phyloP scores from a whole-genome alignment of 2,888 invertebrate species.

The Ochropleura plecta region DNA sequence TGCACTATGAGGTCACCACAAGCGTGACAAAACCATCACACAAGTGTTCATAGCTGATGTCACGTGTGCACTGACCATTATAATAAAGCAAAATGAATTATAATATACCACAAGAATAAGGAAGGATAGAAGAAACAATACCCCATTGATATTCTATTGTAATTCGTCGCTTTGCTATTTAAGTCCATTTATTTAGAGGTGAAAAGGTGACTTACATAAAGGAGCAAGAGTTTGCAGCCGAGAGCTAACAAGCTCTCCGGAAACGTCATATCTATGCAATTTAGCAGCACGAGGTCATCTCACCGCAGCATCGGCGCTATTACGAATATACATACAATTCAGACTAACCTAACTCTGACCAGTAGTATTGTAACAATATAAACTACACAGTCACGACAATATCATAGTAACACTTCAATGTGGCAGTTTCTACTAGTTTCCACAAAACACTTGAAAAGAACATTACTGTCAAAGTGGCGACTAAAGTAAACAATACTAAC shows the following conservation, averaged over 20 bases:
- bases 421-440: conserved; percentile 42
- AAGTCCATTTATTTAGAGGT: conserved; percentile 31
- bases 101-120: conserved; percentile 20
- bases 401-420: conserved; percentile 48
- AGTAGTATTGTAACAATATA: conserved; percentile 63
- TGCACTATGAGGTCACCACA: conserved; percentile 72
- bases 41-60: conserved; percentile 77
- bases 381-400: conserved; percentile 72
- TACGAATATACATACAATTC: conserved; percentile 59
- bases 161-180: conserved; percentile 14
- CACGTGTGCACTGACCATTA: conserved; percentile 70
- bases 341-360: conserved; percentile 65
- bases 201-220: conserved; percentile 73
- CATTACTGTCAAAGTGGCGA: conserved; percentile 59
- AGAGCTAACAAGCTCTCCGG: conserved; percentile 75
- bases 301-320: conserved; percentile 69
- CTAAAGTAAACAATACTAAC: conserved; percentile 75
- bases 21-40: conserved; percentile 69
- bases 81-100: conserved; percentile 29
- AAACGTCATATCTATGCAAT: conserved; percentile 74
- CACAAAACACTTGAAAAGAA: conserved; percentile 50
- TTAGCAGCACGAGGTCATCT: conserved; percentile 74
- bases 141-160: conserved; percentile 25
- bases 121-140: conserved; percentile 31
- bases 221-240: conserved; percentile 70